These are phyloP conservation scores for Miniopterus natalensis DNA, from an alignment of 2,113 vertebrate species.

Conservation along the genomic window DNA sequence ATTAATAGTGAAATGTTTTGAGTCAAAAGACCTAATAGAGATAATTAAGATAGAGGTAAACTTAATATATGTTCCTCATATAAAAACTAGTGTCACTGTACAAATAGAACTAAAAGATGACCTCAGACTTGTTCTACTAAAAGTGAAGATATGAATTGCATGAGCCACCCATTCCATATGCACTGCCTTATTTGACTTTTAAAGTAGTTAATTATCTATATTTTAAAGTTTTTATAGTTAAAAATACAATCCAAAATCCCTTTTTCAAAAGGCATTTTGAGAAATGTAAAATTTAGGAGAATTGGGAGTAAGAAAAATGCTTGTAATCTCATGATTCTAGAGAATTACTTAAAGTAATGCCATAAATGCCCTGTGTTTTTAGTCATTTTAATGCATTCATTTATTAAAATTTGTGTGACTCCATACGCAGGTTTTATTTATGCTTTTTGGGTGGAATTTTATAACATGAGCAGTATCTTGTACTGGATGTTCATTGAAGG, in stretches of 20 bases:
- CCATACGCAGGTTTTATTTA: not conserved
- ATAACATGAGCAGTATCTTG: not conserved
- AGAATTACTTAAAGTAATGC: not conserved
- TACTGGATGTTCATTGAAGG: not conserved
- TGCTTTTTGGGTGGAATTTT: not conserved
- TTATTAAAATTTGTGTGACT: not conserved
- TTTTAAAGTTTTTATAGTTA: not conserved
- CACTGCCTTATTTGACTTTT: not conserved
- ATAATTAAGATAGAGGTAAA: not conserved
- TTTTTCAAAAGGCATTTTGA: not conserved
- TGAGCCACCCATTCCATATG: not conserved
- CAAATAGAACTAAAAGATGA: not conserved
- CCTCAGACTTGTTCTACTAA: not conserved
- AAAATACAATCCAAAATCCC: not conserved
- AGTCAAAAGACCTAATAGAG: not conserved
- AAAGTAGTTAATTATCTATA: not conserved
- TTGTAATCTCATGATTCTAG: not conserved
- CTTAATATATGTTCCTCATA: not conserved
- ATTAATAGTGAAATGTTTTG: slow-evolving; percentile 3
- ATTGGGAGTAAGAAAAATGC: not conserved
- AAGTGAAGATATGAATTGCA: not conserved
- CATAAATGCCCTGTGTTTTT: not conserved
- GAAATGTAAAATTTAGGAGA: slow-evolving; percentile 1
- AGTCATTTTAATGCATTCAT: not conserved
- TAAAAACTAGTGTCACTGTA: not conserved